A percentile compares a stretch with the other conserved stretches of the same genome.
Conservation (phyloP, 2,113 vertebrate species). For the Asarcornis scutulata region DNA sequence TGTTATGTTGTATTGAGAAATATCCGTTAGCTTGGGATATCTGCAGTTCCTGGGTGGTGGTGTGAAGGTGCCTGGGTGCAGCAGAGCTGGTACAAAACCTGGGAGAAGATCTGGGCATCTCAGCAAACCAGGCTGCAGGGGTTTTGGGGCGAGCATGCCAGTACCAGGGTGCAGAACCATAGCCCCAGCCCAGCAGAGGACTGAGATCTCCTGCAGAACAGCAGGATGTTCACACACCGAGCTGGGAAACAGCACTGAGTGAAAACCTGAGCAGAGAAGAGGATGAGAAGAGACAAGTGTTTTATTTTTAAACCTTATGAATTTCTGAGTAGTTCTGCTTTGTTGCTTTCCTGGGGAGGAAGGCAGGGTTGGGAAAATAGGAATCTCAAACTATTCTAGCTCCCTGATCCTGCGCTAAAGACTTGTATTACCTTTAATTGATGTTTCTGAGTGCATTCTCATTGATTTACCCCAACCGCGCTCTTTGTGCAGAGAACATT, state of each 20-base stretch:
- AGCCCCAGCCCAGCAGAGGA: neutral
- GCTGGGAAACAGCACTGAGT: neutral
- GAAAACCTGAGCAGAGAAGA: neutral
- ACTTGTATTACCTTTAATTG: conserved; percentile 70
- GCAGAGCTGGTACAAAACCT: neutral
- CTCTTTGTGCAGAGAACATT: conserved; percentile 62
- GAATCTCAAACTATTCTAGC: conserved; percentile 24
- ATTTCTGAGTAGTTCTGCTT: conserved; percentile 56
- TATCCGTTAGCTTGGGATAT: neutral
- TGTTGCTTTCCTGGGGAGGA: conserved; percentile 12
- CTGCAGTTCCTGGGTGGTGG: neutral
- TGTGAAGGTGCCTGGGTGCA: neutral
- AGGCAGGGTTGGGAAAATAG: conserved; percentile 19
- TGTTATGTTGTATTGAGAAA: neutral
- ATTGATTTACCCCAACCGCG: conserved; percentile 62
- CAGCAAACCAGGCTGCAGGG: neutral
- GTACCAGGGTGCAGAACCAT: neutral
- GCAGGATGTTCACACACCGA: neutral
- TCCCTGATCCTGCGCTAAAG: conserved; percentile 24
- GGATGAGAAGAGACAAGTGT: conserved; percentile 45
- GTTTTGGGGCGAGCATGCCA: neutral
- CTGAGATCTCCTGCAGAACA: neutral
- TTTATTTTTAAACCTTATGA: conserved; percentile 68
- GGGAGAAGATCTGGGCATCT: neutral
- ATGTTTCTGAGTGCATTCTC: conserved; percentile 60